A percentile compares a stretch with the other conserved stretches of the same genome.
phyloP scores from a whole-genome alignment of 1,140 invertebrate species.

The Trachelipus rathkii region DNA sequence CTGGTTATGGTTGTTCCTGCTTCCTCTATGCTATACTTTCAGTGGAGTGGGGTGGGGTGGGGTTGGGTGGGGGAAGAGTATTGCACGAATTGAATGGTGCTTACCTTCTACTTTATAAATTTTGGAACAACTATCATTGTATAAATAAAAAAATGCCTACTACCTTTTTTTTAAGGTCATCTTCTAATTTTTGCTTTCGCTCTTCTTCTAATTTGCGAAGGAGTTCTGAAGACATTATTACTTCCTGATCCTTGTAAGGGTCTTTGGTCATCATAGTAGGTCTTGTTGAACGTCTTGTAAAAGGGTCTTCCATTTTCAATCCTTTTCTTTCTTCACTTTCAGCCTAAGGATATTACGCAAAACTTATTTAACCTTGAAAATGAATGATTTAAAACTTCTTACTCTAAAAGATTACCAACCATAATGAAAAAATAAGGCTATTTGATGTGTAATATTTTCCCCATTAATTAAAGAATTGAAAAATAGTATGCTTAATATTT shows the following conservation, averaged over 20 bases:
- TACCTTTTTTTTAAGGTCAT: conserved; percentile 33
- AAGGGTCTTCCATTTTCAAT: conserved; percentile 80
- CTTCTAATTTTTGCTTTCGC: conserved; percentile 30
- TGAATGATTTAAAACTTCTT: neutral
- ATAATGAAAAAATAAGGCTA: no score
- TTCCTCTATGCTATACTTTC: no score
- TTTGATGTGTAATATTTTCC: no score
- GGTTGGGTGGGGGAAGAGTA: no score
- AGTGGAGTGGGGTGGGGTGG: no score
- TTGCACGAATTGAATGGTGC: no score
- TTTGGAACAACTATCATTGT: no score
- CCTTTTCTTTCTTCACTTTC: conserved; percentile 72
- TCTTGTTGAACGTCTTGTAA: conserved; percentile 85
- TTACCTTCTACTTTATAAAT: no score
- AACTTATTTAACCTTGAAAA: neutral
- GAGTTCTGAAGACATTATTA: conserved; percentile 42
- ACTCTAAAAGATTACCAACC: no score
- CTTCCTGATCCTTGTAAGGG: conserved; percentile 36
- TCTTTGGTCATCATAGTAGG: conserved; percentile 58
- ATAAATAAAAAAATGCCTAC: neutral
- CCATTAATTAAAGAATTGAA: no score
- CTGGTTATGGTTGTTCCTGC: no score
- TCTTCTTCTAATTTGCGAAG: conserved; percentile 41
- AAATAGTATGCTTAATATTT: neutral
- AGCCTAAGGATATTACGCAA: conserved; percentile 51